Conservation (phyloP, 2,113 vertebrate genomes). For the Cettia cetti region DNA sequence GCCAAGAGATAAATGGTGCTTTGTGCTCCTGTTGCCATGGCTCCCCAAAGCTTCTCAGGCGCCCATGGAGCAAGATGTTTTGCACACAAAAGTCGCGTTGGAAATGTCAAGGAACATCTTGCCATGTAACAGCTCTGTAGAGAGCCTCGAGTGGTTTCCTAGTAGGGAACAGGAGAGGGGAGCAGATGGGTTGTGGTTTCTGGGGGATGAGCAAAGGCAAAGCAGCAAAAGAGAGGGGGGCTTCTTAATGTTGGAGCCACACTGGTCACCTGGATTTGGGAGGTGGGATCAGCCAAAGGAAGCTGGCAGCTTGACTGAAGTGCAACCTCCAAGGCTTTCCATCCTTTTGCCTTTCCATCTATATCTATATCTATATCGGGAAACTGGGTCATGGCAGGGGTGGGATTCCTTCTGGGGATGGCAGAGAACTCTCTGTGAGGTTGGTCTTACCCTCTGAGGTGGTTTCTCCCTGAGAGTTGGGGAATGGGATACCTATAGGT, state of each 20-base stretch:
- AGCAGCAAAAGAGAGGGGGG: background rate
- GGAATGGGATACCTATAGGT: background rate
- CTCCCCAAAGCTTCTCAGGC: conserved; percentile 60
- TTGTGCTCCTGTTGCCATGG: conserved; percentile 69
- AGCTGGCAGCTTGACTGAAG: rapidly evolving
- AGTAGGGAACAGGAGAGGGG: background rate
- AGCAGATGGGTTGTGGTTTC: conserved; percentile 16
- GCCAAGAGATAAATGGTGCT: background rate
- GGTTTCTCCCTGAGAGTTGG: background rate
- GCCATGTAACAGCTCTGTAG: background rate
- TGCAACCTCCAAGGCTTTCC: background rate
- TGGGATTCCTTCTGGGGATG: background rate
- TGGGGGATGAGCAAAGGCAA: conserved; percentile 1
- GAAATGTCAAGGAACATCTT: conserved; percentile 74
- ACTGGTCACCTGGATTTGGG: rapidly evolving
- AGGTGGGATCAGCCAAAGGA: background rate
- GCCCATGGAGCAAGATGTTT: conserved; percentile 43
- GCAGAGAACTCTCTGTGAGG: background rate
- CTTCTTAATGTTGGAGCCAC: background rate
- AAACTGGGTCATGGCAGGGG: background rate
- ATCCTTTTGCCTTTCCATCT: background rate
- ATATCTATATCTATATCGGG: background rate
- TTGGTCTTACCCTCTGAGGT: background rate
- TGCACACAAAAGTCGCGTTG: conserved; percentile 54
- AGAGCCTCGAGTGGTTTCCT: background rate